These are phyloP conservation scores for Petrocephalus schoutedeni DNA, from an alignment of 2,797 vertebrate species.

Conservation along the genomic window DNA sequence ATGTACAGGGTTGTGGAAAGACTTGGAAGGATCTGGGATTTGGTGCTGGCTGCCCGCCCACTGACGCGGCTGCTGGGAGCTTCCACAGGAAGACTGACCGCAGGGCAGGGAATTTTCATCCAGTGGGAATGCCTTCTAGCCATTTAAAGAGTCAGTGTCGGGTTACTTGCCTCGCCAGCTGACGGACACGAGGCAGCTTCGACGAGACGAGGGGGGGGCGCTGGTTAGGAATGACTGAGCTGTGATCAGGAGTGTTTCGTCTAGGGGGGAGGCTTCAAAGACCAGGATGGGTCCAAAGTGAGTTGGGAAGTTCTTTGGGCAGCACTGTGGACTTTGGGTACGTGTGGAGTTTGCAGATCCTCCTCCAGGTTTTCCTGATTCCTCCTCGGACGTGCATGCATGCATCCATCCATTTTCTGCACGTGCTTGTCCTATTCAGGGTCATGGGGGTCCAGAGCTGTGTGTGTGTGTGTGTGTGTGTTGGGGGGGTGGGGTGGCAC, in stretches of 20 bases:
- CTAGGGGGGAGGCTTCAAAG: not conserved
- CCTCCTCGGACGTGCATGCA: not conserved
- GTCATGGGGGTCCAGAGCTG: not conserved
- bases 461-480: not conserved
- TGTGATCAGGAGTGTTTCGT: not conserved
- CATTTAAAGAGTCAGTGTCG: not conserved
- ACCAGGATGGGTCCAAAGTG: not conserved
- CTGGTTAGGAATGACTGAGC: not conserved
- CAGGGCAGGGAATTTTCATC: not conserved
- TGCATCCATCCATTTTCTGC: not conserved
- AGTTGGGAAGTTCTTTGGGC: not conserved
- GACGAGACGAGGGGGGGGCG: too few species aligned
- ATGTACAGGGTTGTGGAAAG: not conserved
- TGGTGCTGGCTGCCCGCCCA: not conserved
- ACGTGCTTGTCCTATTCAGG: not conserved
- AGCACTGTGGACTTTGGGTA: not conserved
- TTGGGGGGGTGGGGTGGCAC: not conserved
- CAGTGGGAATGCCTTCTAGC: not conserved
- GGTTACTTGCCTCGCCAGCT: not conserved
- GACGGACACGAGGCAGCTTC: not conserved
- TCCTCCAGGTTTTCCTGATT: not conserved
- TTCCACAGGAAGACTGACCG: not conserved
- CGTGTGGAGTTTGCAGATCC: too few species aligned
- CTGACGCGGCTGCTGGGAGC: not conserved
- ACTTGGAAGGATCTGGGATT: not conserved